These are phyloP conservation scores for Leptoclinus maculatus DNA, from an alignment of 2,797 vertebrate genomes.

Conservation along the genomic window DNA sequence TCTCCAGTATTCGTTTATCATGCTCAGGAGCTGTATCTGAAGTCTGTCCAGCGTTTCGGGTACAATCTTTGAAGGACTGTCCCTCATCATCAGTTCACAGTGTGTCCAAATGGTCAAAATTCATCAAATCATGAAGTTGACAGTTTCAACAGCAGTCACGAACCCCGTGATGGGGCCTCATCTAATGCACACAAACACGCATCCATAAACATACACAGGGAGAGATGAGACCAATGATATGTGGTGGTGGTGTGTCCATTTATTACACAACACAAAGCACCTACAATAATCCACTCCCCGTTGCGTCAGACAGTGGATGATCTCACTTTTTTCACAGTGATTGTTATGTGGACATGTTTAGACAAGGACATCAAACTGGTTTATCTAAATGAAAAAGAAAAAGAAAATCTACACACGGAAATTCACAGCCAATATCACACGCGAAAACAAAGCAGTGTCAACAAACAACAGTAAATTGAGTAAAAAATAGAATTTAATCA, in stretches of 20 bases:
- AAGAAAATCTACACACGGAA: constrained; percentile 77
- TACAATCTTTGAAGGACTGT: background rate
- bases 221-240: constrained; percentile 76
- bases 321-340: constrained; percentile 87
- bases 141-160: constrained; percentile 3
- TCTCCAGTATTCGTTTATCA: background rate
- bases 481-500: constrained; percentile 91
- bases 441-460: constrained; percentile 85
- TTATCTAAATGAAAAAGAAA: constrained; percentile 69
- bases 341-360: constrained; percentile 84
- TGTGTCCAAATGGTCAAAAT: background rate
- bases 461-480: constrained; percentile 88
- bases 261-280: constrained; percentile 89
- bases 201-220: constrained; percentile 60
- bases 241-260: constrained; percentile 83
- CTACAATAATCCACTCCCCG: constrained; percentile 83
- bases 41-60: background rate
- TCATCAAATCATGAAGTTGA: background rate
- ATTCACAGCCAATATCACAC: constrained; percentile 84
- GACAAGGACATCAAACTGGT: constrained; percentile 83
- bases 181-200: constrained; percentile 9
- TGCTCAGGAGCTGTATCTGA: background rate
- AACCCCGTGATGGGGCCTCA: background rate
- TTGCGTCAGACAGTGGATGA: constrained; percentile 78
- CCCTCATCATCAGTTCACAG: background rate